These are phyloP conservation scores for Pleuronectes platessa DNA, from an alignment of 2,113 vertebrate species.

Conservation along the genomic window DNA sequence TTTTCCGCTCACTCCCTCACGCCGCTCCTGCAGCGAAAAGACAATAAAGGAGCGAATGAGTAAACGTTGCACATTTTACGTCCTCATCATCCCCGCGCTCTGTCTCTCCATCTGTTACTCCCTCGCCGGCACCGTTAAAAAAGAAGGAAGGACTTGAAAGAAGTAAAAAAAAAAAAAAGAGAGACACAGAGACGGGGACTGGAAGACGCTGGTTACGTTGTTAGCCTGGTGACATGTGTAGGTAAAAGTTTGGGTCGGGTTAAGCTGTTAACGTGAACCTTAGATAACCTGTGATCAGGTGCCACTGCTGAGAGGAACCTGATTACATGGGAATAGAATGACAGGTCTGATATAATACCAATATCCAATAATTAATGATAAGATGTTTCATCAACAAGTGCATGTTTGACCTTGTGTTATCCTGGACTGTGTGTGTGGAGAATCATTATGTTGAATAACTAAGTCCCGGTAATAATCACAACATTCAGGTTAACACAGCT, in stretches of 20 bases:
- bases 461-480: neutral
- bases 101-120: conserved; percentile 80
- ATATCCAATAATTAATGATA: neutral
- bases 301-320: neutral
- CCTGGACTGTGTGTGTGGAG: neutral
- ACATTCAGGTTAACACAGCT: neutral
- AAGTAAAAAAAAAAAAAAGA: neutral
- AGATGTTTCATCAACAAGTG: neutral
- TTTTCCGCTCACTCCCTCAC: conserved; percentile 84
- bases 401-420: neutral
- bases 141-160: conserved; percentile 20
- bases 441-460: neutral
- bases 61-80: conserved; percentile 89
- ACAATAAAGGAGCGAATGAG: conserved; percentile 81
- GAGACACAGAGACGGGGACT: neutral
- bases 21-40: conserved; percentile 82
- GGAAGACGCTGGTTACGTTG: conserved; percentile 18
- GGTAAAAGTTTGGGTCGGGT: conserved; percentile 39
- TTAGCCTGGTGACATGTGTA: conserved; percentile 32
- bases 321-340: neutral
- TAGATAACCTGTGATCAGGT: neutral
- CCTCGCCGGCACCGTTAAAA: conserved; percentile 73
- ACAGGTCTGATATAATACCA: neutral
- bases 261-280: conserved; percentile 27
- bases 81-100: conserved; percentile 83